phyloP scores from a whole-genome alignment of 2,888 invertebrate genomes.

The Perdita meconis region DNA sequence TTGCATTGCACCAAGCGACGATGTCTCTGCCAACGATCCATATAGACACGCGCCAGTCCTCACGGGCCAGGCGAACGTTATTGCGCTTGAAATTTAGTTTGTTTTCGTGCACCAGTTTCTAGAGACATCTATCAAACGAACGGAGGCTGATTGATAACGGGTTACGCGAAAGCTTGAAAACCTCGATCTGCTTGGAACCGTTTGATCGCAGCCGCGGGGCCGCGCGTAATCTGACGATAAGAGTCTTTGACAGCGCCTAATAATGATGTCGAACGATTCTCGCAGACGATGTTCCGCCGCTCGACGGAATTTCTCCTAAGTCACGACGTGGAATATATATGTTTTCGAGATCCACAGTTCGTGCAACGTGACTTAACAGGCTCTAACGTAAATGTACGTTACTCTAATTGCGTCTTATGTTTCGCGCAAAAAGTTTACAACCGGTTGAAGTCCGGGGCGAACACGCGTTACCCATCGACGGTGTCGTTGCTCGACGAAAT shows the following conservation, averaged over 20 bases:
- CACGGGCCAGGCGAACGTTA: constrained; percentile 24
- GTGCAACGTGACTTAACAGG: constrained; percentile 55
- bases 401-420: constrained; percentile 21
- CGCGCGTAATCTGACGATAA: constrained; percentile 32
- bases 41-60: constrained; percentile 38
- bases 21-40: constrained; percentile 62
- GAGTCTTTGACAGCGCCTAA: constrained; percentile 40
- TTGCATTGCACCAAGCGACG: constrained; percentile 66
- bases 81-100: constrained; percentile 36
- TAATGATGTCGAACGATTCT: constrained; percentile 21
- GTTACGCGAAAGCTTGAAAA: constrained; percentile 31
- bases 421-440: constrained; percentile 20
- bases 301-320: neutral
- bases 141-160: constrained; percentile 49
- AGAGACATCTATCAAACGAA: constrained; percentile 51
- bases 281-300: neutral
- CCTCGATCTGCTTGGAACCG: neutral
- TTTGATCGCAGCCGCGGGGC: neutral
- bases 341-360: constrained; percentile 49
- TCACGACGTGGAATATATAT: constrained; percentile 55
- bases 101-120: constrained; percentile 43
- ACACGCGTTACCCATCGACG: neutral
- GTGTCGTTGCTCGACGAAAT: too few relatives aligned
- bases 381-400: constrained; percentile 38
- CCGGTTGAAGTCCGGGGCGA: neutral